phyloP scores from a whole-genome alignment of 1,140 invertebrate species.

The Probaryconus sp. region DNA sequence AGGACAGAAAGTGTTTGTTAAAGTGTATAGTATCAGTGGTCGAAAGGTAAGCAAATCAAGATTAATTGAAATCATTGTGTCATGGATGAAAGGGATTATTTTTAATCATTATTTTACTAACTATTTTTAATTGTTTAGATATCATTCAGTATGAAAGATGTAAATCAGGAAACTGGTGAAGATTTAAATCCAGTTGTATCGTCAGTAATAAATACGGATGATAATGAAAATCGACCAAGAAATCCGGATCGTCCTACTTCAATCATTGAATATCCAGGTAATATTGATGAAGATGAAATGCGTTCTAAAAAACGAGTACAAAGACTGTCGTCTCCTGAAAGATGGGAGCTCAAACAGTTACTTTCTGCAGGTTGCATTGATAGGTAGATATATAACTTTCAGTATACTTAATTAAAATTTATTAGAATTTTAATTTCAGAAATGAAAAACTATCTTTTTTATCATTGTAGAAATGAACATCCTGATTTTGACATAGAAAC shows the following conservation, averaged over 20 bases:
- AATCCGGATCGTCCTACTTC: conserved; percentile 93
- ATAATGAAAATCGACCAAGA: conserved; percentile 85
- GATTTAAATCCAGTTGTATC: conserved; percentile 92
- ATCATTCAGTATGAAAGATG: conserved; percentile 98
- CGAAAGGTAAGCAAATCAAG: conserved; percentile 83
- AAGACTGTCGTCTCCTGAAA: conserved; percentile 96
- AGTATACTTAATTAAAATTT: conserved; percentile 8
- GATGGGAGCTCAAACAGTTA: conserved; percentile 91
- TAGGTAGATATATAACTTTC: conserved; percentile 71
- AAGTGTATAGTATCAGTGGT: conserved; percentile 93
- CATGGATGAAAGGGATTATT: no score
- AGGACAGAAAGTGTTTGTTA: conserved; percentile 92
- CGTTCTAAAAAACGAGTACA: conserved; percentile 89
- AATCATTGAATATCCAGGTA: conserved; percentile 83
- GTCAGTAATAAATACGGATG: conserved; percentile 69
- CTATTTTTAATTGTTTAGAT: conserved; percentile 70
- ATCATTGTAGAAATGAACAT: conserved; percentile 85
- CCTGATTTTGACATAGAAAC: conserved; percentile 96
- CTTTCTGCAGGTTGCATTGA: conserved; percentile 78
- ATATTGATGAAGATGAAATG: conserved; percentile 87
- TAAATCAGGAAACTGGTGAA: conserved; percentile 95
- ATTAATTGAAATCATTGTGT: background rate
- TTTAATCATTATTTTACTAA: conserved; percentile 3
- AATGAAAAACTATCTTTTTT: no score
- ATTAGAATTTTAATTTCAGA: background rate